Conservation (phyloP, 2,888 invertebrate genomes). For the Erebia ligea region DNA sequence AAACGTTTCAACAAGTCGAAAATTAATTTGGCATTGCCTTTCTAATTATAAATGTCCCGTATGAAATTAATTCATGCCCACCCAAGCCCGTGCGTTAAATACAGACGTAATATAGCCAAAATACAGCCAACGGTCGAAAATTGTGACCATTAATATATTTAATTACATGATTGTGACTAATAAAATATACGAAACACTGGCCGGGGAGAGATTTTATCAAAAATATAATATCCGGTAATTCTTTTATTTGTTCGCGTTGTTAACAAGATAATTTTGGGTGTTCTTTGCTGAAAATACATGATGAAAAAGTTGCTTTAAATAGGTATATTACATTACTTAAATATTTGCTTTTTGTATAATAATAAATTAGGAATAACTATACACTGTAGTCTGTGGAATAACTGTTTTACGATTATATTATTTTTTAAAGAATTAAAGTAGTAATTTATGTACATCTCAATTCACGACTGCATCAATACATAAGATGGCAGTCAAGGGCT, state of each 20-base stretch:
- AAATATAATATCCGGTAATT: constrained; percentile 6
- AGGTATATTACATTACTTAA: neutral
- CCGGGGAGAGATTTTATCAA: constrained; percentile 10
- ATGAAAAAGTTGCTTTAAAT: neutral
- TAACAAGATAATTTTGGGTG: neutral
- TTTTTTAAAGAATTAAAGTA: no score
- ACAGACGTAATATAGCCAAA: constrained; percentile 10
- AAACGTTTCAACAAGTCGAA: constrained; percentile 11
- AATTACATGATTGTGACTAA: constrained; percentile 22
- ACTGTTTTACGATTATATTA: no score
- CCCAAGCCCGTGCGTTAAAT: constrained; percentile 16
- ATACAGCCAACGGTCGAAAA: constrained; percentile 22
- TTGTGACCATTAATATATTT: constrained; percentile 22
- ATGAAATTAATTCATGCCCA: constrained; percentile 14
- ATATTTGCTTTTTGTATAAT: neutral
- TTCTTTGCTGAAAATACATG: neutral
- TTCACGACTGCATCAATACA: no score
- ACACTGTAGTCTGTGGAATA: no score
- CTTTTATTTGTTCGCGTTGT: constrained; percentile 4
- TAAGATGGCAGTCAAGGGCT: no score
- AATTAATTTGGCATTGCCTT: constrained; percentile 23
- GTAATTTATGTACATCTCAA: no score
- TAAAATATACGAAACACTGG: constrained; percentile 17
- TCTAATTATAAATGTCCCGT: constrained; percentile 21
- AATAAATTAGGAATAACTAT: neutral